phyloP scores from a whole-genome alignment of 2,113 vertebrate genomes.

The Chamaea fasciata region DNA sequence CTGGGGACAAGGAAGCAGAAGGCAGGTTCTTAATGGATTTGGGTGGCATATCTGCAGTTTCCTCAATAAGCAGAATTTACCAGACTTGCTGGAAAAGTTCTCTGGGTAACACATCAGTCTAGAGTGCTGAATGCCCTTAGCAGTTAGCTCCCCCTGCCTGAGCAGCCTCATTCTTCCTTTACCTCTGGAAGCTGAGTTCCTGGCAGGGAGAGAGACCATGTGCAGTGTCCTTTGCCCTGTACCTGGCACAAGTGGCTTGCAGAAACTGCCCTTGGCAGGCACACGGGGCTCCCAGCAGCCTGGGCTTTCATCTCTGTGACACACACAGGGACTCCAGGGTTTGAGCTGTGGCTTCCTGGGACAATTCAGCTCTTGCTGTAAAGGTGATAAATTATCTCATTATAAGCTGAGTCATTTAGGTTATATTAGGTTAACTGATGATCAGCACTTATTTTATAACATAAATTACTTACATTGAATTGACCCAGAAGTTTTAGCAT shows the following conservation, averaged over 20 bases:
- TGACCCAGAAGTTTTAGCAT: slow-evolving; percentile 52
- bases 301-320: background rate
- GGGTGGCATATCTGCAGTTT: background rate
- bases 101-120: rapidly evolving
- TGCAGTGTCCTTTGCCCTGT: rapidly evolving
- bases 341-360: background rate
- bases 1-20: background rate
- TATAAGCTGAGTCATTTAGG: slow-evolving; percentile 66
- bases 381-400: slow-evolving; percentile 57
- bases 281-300: background rate
- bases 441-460: slow-evolving; percentile 50
- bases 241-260: background rate
- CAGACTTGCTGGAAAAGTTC: background rate
- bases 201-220: background rate
- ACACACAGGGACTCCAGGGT: background rate
- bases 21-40: background rate
- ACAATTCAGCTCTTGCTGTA: background rate
- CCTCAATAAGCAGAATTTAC: background rate
- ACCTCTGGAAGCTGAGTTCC: too few relatives aligned
- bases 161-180: background rate
- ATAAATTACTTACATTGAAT: slow-evolving; percentile 64
- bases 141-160: rapidly evolving
- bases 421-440: slow-evolving; percentile 63
- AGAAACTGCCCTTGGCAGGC: too few relatives aligned
- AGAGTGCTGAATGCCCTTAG: background rate